A percentile compares a stretch with the other conserved stretches of the same genome.
phyloP scores from a whole-genome alignment of 2,113 vertebrate genomes.

The Entosphenus tridentatus region DNA sequence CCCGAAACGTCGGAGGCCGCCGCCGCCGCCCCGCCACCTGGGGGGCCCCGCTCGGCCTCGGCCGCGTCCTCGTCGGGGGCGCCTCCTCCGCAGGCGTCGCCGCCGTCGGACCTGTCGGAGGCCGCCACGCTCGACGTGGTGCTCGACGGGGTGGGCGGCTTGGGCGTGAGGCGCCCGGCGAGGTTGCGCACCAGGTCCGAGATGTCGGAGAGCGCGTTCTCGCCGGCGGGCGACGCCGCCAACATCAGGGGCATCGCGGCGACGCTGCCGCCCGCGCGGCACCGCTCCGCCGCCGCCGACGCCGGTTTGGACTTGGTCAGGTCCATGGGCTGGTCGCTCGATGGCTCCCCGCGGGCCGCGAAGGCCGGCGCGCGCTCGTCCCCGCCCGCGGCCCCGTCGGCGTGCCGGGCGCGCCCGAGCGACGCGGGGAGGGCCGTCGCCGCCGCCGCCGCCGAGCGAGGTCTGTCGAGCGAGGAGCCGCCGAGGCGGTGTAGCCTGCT shows the following conservation, averaged over 20 bases:
- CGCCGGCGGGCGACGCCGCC: slow-evolving; percentile 70
- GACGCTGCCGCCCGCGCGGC: not conserved
- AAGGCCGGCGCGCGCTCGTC: too few species aligned
- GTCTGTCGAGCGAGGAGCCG: too few species aligned
- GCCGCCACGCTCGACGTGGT: slow-evolving; percentile 41
- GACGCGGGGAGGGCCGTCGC: slow-evolving; percentile 65
- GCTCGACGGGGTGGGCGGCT: slow-evolving; percentile 87
- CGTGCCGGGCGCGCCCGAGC: slow-evolving; percentile 67
- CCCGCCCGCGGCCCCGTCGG: slow-evolving; percentile 23
- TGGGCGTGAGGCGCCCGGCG: slow-evolving; percentile 84
- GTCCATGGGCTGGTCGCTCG: slow-evolving; percentile 80
- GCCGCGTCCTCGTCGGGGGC: not conserved
- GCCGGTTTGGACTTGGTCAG: slow-evolving; percentile 68
- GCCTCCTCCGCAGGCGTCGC: not conserved
- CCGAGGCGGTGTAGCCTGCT: slow-evolving; percentile 97
- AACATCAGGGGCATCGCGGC: not conserved
- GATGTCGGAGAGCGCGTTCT: slow-evolving; percentile 96
- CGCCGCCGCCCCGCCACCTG: slow-evolving; percentile 7
- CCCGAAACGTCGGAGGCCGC: slow-evolving; percentile 73
- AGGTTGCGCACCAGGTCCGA: slow-evolving; percentile 98
- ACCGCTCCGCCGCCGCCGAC: not conserved
- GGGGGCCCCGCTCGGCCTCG: not conserved
- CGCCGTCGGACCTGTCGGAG: slow-evolving; percentile 53
- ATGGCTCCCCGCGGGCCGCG: slow-evolving; percentile 29
- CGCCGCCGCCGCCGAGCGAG: slow-evolving; percentile 61